These are phyloP conservation scores for Gambusia affinis DNA, from an alignment of 2,113 vertebrate species.

Conservation along the genomic window DNA sequence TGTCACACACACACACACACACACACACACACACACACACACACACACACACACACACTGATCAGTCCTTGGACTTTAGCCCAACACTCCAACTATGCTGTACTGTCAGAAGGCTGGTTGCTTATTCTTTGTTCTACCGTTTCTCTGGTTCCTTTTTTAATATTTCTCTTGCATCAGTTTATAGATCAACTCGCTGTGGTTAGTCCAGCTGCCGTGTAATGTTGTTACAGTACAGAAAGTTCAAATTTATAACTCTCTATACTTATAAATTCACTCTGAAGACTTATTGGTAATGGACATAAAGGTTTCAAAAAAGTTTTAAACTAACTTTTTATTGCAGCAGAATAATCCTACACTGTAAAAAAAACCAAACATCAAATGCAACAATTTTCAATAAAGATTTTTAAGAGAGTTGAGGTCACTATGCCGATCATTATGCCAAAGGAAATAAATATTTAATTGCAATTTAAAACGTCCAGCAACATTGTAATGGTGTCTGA, in stretches of 20 bases:
- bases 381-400: no score
- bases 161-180: neutral
- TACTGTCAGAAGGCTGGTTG: neutral
- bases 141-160: neutral
- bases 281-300: no score
- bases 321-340: no score
- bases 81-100: neutral
- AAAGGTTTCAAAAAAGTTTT: no score
- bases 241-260: neutral
- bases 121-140: neutral
- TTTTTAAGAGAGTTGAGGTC: no score
- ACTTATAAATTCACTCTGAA: neutral
- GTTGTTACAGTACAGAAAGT: neutral
- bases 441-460: neutral
- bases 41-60: conserved; percentile 10
- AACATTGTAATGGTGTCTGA: no score
- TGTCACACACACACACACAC: conserved; percentile 25
- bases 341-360: no score
- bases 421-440: neutral
- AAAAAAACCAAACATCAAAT: no score
- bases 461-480: no score
- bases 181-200: neutral
- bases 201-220: neutral
- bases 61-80: neutral
- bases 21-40: conserved; percentile 14